Evolutionary conservation across 2,797 vertebrate species (phyloP).

Genomic region (Podargus strigoides): DNA sequence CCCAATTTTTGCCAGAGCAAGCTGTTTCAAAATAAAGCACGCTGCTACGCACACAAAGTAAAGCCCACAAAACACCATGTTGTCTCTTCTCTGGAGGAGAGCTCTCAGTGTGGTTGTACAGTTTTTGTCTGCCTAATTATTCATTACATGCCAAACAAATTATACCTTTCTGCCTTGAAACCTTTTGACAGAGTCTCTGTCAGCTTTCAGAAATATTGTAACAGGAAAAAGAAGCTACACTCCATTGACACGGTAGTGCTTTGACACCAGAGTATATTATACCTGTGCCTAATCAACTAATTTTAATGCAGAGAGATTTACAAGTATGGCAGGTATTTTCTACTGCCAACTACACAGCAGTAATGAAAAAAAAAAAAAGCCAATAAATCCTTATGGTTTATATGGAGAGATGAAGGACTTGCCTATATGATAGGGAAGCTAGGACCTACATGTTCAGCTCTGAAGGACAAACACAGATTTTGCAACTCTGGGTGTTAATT

Average conservation of each 20-base stretch:
- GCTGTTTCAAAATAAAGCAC: not conserved
- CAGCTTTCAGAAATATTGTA: constrained; percentile 26
- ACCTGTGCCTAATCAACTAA: not conserved
- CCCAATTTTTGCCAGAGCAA: not conserved
- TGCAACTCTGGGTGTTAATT: not conserved
- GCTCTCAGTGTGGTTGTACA: not conserved
- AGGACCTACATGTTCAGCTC: not conserved
- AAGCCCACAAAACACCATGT: not conserved
- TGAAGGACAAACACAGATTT: not conserved
- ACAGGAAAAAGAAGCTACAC: not conserved
- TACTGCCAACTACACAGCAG: not conserved
- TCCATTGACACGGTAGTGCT: not conserved
- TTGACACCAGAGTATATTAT: not conserved
- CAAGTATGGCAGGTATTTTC: not conserved
- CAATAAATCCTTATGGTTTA: not conserved
- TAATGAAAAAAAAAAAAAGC: not conserved
- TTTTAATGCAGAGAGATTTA: not conserved
- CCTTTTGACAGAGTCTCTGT: not conserved
- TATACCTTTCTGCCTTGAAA: not conserved
- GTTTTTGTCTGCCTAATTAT: not conserved
- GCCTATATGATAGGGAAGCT: not conserved
- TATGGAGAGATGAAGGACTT: not conserved
- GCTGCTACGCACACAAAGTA: not conserved
- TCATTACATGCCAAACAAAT: not conserved
- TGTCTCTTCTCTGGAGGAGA: not conserved